Conservation (phyloP, 2,888 invertebrate genomes). For the Leptothorax acervorum region DNA sequence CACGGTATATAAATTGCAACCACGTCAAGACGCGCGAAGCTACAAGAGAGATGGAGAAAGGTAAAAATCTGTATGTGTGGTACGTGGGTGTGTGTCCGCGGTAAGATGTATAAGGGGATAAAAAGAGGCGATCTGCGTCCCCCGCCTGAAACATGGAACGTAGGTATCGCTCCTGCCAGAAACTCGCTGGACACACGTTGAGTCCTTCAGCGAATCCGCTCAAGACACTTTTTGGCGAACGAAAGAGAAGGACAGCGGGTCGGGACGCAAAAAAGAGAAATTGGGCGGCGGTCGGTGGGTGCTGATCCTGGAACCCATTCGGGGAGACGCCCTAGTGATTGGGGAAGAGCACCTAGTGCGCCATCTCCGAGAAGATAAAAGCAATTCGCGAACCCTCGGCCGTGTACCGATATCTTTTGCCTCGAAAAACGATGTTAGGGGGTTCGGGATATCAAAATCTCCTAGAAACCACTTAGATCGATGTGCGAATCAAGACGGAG, state of each 20-base stretch:
- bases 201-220: constrained; percentile 18
- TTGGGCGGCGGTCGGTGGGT: constrained; percentile 75
- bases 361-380: constrained; percentile 82
- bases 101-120: constrained; percentile 67
- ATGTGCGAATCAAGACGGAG: neutral
- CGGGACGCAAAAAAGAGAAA: constrained; percentile 54
- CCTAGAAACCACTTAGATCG: neutral
- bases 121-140: constrained; percentile 66
- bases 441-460: neutral
- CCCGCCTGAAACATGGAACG: constrained; percentile 50
- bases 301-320: constrained; percentile 59
- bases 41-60: constrained; percentile 65
- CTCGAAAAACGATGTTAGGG: neutral
- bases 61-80: constrained; percentile 38
- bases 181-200: constrained; percentile 13
- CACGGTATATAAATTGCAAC: constrained; percentile 80
- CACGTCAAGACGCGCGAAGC: constrained; percentile 70
- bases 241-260: constrained; percentile 39
- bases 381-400: constrained; percentile 73
- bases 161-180: constrained; percentile 22
- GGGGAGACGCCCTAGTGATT: constrained; percentile 80
- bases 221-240: constrained; percentile 40
- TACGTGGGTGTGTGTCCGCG: neutral
- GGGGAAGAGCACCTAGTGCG: constrained; percentile 82
- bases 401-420: constrained; percentile 59